Evolutionary conservation across 2,888 invertebrate species (phyloP), one percentile per base, ranked within the genome.

Genomic region (Glaucopsyche alexis): DNA sequence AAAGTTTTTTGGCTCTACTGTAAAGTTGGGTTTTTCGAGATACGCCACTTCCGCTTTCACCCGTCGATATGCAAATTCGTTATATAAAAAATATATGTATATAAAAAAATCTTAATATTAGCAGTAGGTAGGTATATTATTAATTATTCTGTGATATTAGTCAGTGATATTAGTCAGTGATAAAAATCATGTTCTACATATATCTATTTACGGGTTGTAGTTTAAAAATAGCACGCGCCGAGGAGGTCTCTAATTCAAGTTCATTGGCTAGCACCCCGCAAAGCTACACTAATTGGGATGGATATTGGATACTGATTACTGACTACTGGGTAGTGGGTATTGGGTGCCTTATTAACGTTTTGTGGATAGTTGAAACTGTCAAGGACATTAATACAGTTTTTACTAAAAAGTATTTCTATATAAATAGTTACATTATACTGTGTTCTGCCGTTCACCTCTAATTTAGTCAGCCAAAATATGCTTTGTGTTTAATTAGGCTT

Each of bases 161-260:
- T n/a, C n/a, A n/a, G n/a, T n/a, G 4, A 29, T 55, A 55, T 42
- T 42, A 19, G 19, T 55, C 19, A 55, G 8, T 14, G 40, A 40
- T 38, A 52, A 72, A 38, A 72, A 55, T 71, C 16, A 75, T 52
- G 5, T 7, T 60, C 13, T 13, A 42, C 3, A 29, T 29, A 3
- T 29, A 29, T 76, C 75, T 75, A 72, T 76, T 75, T 75, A 73
- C 74, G 45, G 67, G 7, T 52, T 50, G 66, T 42, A 16, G 72
- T 64, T 78, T 89, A 89, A 86, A 85, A 85, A 82, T 87, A 87
- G 82, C 80, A 76, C 77, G 78, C 82, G 80, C 84, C 84, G 89
- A 84, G 90, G 89, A 87, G 91, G 90, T 87, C 87, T 78, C 80
- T 75, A 81, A 84, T 84, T 86, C 87, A 89, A 88, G 89, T 90